Evolutionary conservation across 1,140 invertebrate species (phyloP), one percentile per base, ranked within the genome.

Genomic region (Philopotamus ludificatus): DNA sequence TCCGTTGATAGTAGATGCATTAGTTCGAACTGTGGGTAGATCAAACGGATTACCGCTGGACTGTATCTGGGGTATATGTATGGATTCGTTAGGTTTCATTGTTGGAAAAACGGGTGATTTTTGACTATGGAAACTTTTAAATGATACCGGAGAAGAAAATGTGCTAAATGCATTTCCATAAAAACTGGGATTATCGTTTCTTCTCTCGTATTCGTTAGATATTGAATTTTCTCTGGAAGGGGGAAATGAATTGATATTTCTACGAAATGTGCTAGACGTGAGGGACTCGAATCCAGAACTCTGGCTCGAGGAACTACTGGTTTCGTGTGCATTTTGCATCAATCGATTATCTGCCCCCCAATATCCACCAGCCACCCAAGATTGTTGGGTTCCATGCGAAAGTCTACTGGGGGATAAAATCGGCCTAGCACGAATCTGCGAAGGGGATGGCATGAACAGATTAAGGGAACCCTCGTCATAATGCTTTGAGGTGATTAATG

Each of bases 281-380:
- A 80, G 76, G 23, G 79, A 81, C 66, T 81, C 79, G 60, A 81
- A 81, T 8, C 79, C 79, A n/a, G 79, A 81, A 67, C 79, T 81
- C 64, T 81, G 79, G 66, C 79, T 81, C 10, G 79, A 80, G 0
- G 79, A 81, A 1, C 79, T 74, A 65, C 79, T 80, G 0, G 75
- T 77, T 60, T 78, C 74, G 20, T 77, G 63, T 42, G 60, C 62
- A 64, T 73, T 78, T 26, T 77, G 77, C 22, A 79, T 60, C 39
- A 73, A 72, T 10, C 77, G 75, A 3, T 74, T 76, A 15, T 81
- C 79, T 0, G 74, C 70, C 16, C 79, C 79, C 79, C 79, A 81
- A 65, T 81, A 81, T 1, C 79, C 79, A 3, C 79, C 79, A 0
- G 79, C 79, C 2, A 81, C 79, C 79, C 79, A 81, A 1, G 79